A percentile compares a stretch with the other conserved stretches of the same genome.
These are phyloP conservation scores for Bovichtus variegatus DNA, from an alignment of 2,797 vertebrate genomes.

Conservation along the genomic window DNA sequence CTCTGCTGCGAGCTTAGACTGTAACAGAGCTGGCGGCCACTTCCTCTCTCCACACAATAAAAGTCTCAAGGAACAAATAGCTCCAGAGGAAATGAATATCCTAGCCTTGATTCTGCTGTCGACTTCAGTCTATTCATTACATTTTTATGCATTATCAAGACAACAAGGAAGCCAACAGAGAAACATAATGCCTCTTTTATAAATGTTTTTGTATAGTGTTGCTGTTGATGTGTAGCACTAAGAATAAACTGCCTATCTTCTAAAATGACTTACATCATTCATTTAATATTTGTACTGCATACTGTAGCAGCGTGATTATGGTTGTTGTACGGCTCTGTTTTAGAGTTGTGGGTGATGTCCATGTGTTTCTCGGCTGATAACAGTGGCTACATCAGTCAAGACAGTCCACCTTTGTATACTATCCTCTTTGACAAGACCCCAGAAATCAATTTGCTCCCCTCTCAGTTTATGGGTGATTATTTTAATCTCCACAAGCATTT, in stretches of 20 bases:
- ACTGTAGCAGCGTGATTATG: neutral
- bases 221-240: neutral
- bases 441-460: conserved; percentile 51
- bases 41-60: conserved; percentile 55
- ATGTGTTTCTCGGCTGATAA: conserved; percentile 52
- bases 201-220: neutral
- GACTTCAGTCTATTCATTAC: neutral
- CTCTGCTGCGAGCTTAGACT: conserved; percentile 57
- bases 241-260: neutral
- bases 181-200: neutral
- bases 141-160: conserved; percentile 4
- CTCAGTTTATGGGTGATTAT: conserved; percentile 49
- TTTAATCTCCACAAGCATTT: neutral
- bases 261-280: neutral
- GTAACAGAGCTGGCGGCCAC: conserved; percentile 47
- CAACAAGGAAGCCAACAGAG: neutral
- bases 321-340: conserved; percentile 25
- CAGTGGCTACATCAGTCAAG: conserved; percentile 25
- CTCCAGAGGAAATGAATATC: conserved; percentile 20
- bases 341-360: conserved; percentile 18
- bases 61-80: conserved; percentile 44
- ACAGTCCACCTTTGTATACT: conserved; percentile 40
- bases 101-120: conserved; percentile 14
- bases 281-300: conserved; percentile 6
- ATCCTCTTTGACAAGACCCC: conserved; percentile 39